These are phyloP conservation scores for Progne subis DNA, from an alignment of 2,113 vertebrate genomes.

Conservation along the genomic window DNA sequence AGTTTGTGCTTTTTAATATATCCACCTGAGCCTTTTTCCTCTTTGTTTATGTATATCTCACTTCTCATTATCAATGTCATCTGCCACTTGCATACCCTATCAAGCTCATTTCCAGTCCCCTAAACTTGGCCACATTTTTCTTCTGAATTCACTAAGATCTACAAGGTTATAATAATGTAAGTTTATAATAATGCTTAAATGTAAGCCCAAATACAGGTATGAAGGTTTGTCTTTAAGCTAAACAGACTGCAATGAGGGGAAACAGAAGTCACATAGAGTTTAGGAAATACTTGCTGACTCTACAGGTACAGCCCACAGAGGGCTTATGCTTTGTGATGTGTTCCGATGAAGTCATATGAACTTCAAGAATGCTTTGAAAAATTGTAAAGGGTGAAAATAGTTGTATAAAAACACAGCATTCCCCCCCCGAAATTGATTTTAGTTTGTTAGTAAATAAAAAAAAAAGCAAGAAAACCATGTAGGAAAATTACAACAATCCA, in stretches of 20 bases:
- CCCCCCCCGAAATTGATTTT: not conserved
- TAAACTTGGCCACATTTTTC: not conserved
- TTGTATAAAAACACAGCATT: not conserved
- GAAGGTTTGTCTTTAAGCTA: not conserved
- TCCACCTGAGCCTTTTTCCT: not conserved
- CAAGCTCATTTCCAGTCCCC: not conserved
- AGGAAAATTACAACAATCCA: not conserved
- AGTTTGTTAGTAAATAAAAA: not conserved
- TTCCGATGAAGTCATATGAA: not conserved
- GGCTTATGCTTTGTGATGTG: not conserved
- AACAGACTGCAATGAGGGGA: not conserved
- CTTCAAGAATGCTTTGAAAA: not conserved
- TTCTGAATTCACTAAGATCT: not conserved
- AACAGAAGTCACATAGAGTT: not conserved
- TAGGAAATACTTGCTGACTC: not conserved
- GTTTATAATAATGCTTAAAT: not conserved
- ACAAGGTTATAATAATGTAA: not conserved
- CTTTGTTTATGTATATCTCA: not conserved
- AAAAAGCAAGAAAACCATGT: not conserved
- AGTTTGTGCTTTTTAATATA: not conserved
- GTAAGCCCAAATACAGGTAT: not conserved
- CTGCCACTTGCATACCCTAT: not conserved
- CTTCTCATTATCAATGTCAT: not conserved
- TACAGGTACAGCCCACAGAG: not conserved
- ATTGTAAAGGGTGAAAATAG: not conserved